Evolutionary conservation across 2,797 vertebrate species (phyloP).

Genomic region (Hydrolagus colliei): DNA sequence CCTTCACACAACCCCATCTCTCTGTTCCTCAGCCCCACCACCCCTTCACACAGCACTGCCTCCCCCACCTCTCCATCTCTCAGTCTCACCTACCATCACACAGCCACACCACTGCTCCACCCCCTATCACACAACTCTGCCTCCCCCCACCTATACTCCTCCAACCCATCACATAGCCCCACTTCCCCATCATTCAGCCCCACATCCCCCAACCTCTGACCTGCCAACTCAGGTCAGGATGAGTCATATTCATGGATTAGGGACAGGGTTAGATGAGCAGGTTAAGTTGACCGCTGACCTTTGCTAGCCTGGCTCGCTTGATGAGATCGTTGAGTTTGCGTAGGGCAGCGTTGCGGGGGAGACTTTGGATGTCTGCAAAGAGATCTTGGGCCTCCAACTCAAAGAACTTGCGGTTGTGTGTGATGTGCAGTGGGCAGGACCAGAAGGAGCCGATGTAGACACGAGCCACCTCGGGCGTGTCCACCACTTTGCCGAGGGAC

Average conservation of each 20-base stretch:
- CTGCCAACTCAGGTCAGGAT: too few relatives aligned
- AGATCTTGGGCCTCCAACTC: constrained; percentile 89
- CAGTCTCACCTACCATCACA: background rate
- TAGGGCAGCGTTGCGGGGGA: constrained; percentile 86
- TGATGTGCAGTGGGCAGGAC: constrained; percentile 87
- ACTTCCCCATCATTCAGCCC: too few relatives aligned
- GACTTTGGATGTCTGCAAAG: constrained; percentile 85
- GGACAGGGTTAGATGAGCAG: too few relatives aligned
- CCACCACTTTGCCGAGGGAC: constrained; percentile 94
- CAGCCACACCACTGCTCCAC: too few relatives aligned
- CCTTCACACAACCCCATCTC: background rate
- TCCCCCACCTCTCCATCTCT: background rate
- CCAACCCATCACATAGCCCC: too few relatives aligned
- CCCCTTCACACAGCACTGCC: background rate
- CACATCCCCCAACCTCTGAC: too few relatives aligned
- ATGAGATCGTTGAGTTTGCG: constrained; percentile 96
- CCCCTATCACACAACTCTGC: too few relatives aligned
- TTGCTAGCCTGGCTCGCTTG: constrained; percentile 86
- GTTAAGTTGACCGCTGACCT: constrained; percentile 59
- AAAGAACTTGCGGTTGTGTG: constrained; percentile 83
- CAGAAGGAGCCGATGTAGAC: constrained; percentile 95
- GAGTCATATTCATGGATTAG: too few relatives aligned
- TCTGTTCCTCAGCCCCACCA: background rate
- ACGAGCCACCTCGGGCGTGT: constrained; percentile 85
- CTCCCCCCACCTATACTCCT: too few relatives aligned